Conservation (phyloP, 1,140 invertebrate species). For the Nephila pilipes region DNA sequence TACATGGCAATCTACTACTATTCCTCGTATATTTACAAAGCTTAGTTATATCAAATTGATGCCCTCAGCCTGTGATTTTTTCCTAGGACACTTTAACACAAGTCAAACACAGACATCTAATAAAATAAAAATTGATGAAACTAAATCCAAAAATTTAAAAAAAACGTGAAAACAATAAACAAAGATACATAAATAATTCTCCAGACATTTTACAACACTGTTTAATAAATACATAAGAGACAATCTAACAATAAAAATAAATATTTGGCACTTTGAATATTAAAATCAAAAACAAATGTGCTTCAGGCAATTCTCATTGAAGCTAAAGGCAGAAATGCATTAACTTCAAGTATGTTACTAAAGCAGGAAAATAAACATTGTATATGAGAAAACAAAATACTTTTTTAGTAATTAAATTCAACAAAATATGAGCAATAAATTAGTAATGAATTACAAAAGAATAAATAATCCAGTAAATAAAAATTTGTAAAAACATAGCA, state of each 20-base stretch:
- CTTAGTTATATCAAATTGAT: too few relatives aligned
- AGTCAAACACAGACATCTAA: too few relatives aligned
- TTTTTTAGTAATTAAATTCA: background rate
- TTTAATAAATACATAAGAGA: slow-evolving; percentile 66
- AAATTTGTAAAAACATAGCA: background rate
- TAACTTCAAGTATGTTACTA: slow-evolving; percentile 1
- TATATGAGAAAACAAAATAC: background rate
- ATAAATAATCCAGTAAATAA: background rate
- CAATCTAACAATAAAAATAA: slow-evolving; percentile 45
- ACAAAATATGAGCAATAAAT: slow-evolving; percentile 16
- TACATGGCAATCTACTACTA: too few relatives aligned
- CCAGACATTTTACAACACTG: background rate
- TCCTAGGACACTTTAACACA: too few relatives aligned
- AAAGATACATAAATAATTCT: background rate
- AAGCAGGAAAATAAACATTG: slow-evolving; percentile 15
- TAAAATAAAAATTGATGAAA: too few relatives aligned
- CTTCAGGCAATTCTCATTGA: background rate
- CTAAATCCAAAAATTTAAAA: too few relatives aligned
- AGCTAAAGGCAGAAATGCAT: background rate
- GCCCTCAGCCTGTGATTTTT: too few relatives aligned
- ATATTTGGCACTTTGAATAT: slow-evolving; percentile 43
- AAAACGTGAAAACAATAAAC: background rate
- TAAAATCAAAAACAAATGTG: background rate
- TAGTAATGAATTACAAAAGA: background rate
- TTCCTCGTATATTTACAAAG: too few relatives aligned